phyloP scores from a whole-genome alignment of 1,140 invertebrate genomes.

The Drosophila tropicalis region DNA sequence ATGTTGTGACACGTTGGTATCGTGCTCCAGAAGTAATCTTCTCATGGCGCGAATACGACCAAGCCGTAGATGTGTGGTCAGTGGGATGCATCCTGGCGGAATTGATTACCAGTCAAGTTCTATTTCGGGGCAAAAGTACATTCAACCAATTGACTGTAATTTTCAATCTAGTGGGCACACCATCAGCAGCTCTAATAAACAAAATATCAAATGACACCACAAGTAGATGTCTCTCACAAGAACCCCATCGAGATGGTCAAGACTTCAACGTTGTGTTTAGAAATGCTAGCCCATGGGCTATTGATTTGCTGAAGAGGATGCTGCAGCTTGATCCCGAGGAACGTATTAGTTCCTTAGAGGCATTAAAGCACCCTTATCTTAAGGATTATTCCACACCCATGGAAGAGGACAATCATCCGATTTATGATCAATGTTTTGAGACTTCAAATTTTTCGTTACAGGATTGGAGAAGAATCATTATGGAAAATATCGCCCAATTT shows the following conservation, averaged over 20 bases:
- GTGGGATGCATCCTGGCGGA: constrained; percentile 99
- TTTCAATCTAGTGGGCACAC: constrained; percentile 96
- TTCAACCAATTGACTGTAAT: constrained; percentile 97
- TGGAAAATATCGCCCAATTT: constrained; percentile 86
- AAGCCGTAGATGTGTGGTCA: constrained; percentile 99
- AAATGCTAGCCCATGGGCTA: constrained; percentile 94
- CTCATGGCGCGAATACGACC: constrained; percentile 99
- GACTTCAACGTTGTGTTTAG: constrained; percentile 95
- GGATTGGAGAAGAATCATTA: constrained; percentile 95
- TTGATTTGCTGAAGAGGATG: constrained; percentile 97
- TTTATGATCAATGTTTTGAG: constrained; percentile 97
- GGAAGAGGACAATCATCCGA: constrained; percentile 93
- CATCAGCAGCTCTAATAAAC: constrained; percentile 93
- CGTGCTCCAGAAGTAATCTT: constrained; percentile 99
- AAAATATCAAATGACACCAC: constrained; percentile 97
- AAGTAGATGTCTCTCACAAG: constrained; percentile 92
- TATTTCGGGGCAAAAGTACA: constrained; percentile 98
- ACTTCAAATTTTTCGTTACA: constrained; percentile 95
- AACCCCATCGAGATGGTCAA: constrained; percentile 91
- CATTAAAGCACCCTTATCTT: constrained; percentile 93
- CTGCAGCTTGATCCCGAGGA: constrained; percentile 96
- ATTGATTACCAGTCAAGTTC: constrained; percentile 92
- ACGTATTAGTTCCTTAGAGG: constrained; percentile 95
- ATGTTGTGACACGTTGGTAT: constrained; percentile 98
- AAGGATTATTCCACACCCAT: constrained; percentile 90